These are phyloP conservation scores for Prolemur simus DNA, from an alignment of 2,113 vertebrate genomes.

Conservation along the genomic window DNA sequence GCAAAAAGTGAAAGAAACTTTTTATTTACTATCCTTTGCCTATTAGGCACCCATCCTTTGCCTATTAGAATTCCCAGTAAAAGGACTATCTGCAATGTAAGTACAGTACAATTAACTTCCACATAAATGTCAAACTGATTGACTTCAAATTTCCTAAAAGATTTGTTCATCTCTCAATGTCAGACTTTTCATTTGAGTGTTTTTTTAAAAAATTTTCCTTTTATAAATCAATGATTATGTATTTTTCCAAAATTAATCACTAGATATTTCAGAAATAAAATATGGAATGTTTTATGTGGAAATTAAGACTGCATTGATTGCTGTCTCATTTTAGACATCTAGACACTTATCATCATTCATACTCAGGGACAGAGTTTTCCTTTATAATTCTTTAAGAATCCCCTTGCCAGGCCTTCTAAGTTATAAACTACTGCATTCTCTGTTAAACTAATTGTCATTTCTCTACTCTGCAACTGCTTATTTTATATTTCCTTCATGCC, in stretches of 20 bases:
- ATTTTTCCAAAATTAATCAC: neutral
- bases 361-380: neutral
- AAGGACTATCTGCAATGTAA: neutral
- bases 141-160: slow-evolving; percentile 21
- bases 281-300: neutral
- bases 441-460: neutral
- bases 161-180: neutral
- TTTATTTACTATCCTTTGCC: neutral
- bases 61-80: neutral
- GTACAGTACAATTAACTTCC: neutral
- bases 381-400: neutral
- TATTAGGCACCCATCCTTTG: neutral
- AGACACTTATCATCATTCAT: slow-evolving; percentile 9
- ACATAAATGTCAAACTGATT: neutral
- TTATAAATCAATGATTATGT: neutral
- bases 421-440: neutral
- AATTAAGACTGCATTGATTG: slow-evolving; percentile 1
- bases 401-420: neutral
- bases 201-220: slow-evolving; percentile 27
- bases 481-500: neutral
- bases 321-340: neutral
- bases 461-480: neutral
- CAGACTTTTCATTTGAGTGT: neutral
- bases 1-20: neutral
- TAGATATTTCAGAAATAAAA: slow-evolving; percentile 14